Base-by-base conservation (phyloP, 2,888 invertebrate species). In the Endotricha flammealis region DNA sequence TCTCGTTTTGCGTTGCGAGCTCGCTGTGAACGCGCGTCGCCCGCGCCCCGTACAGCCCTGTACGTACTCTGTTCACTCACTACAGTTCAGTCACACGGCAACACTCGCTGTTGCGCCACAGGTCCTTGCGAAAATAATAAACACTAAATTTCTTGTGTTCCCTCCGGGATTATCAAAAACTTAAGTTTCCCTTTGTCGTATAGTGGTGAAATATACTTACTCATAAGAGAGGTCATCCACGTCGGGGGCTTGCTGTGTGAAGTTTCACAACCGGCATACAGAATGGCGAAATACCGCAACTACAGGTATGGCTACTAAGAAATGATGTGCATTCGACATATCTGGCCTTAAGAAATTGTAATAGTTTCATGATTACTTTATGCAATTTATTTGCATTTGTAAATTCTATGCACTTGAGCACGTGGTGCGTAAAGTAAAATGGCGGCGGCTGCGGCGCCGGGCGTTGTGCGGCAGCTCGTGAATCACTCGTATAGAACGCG, bases 1-100 rank as follows among this genome's bases (percentile, higher is more conserved):
- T 44, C 42, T 59, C 62, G 66, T 67, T 74, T 72, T 67, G 73
- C 70, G 73, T 66, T 70, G 73, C 75, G 66, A 65, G 65, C 65
- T 55, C 57, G 65, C 55, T 57, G 54, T 48, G 58, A 63, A 54
- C 57, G 50, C 55, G 57, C 53, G 55, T 46, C 57, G 59, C 55
- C 59, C 60, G 65, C 45, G 43, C 60, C 63, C 46, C 42, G 45
- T 50, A 41, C 44, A n/a, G n/a, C n/a, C n/a, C n/a, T n/a, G n/a
- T n/a, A 50, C 57, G 42, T 29, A 33, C 50, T 57, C 63, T 34
- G 52, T 57, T 64, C 59, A 58, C 59, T 66, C 64, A 49, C 51
- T 56, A 72, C 72, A 83, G 87, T 56, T 72, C 72, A 83, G 88
- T 87, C 83, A 83, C 69, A 81, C 83, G 81, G 78, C 80, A 75